Conservation (phyloP, 2,113 vertebrate genomes). For the Scartelaos histophorus region DNA sequence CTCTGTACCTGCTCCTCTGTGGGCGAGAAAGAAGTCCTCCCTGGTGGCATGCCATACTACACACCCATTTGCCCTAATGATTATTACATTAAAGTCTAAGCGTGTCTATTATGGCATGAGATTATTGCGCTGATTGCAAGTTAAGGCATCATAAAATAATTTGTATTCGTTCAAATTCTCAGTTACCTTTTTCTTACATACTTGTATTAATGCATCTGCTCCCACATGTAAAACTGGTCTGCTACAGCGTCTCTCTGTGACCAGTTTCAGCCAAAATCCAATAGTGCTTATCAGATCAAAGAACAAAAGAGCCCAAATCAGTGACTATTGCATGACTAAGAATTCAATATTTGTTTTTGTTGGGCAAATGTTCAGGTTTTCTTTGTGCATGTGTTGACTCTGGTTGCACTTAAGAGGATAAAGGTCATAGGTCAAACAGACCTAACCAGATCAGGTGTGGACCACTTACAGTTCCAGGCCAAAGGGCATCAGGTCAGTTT, state of each 20-base stretch:
- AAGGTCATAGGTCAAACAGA: conserved; percentile 1
- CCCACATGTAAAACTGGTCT: not conserved
- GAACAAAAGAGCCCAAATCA: not conserved
- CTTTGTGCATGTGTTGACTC: not conserved
- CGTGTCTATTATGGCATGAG: not conserved
- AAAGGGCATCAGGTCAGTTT: not conserved
- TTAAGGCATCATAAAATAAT: not conserved
- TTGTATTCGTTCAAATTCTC: too few species aligned
- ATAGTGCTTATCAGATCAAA: not conserved
- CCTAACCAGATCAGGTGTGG: not conserved
- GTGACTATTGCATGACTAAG: not conserved
- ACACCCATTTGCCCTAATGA: not conserved
- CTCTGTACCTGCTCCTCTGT: not conserved
- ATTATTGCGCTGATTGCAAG: not conserved
- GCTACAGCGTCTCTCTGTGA: not conserved
- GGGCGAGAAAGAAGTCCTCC: not conserved
- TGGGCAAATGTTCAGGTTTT: not conserved
- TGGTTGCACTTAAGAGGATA: not conserved
- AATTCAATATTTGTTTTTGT: not conserved
- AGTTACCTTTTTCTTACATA: too few species aligned
- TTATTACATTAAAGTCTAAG: too few species aligned
- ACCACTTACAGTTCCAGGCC: not conserved
- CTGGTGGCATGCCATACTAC: not conserved
- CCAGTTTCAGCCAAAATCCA: not conserved
- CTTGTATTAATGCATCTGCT: too few species aligned